phyloP scores from a whole-genome alignment of 2,113 vertebrate species.

The Puntigrus tetrazona region DNA sequence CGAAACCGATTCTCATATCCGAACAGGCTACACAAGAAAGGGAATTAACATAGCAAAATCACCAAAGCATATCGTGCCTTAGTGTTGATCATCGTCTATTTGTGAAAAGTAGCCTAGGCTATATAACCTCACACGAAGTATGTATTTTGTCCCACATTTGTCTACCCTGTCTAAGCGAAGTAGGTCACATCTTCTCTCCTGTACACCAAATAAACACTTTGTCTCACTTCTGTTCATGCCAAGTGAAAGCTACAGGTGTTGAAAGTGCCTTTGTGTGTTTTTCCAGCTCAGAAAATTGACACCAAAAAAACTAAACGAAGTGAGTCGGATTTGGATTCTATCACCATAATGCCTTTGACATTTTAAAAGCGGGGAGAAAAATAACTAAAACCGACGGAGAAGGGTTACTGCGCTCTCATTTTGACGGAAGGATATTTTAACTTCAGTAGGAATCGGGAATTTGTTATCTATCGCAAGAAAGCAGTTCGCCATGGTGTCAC shows the following conservation, averaged over 20 bases:
- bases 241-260: slow-evolving; percentile 78
- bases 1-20: slow-evolving; percentile 52
- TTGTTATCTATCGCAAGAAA: neutral
- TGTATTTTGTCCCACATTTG: neutral
- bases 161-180: neutral
- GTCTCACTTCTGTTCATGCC: slow-evolving; percentile 18
- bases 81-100: slow-evolving; percentile 61
- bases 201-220: slow-evolving; percentile 80
- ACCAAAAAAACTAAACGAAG: slow-evolving; percentile 77
- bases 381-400: neutral
- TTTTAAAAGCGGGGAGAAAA: neutral
- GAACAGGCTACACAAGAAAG: slow-evolving; percentile 79
- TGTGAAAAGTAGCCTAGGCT: neutral
- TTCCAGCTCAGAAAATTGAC: slow-evolving; percentile 85
- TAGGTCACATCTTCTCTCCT: slow-evolving; percentile 76
- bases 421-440: slow-evolving; percentile 1
- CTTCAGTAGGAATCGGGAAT: neutral
- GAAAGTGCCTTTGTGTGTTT: slow-evolving; percentile 92
- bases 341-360: slow-evolving; percentile 84
- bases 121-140: slow-evolving; percentile 3
- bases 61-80: slow-evolving; percentile 92
- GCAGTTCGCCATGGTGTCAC: neutral
- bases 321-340: slow-evolving; percentile 60
- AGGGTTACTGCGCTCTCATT: neutral
- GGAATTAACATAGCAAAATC: slow-evolving; percentile 65